Conservation (phyloP, 2,888 invertebrate genomes). For the Anodontia alba region DNA sequence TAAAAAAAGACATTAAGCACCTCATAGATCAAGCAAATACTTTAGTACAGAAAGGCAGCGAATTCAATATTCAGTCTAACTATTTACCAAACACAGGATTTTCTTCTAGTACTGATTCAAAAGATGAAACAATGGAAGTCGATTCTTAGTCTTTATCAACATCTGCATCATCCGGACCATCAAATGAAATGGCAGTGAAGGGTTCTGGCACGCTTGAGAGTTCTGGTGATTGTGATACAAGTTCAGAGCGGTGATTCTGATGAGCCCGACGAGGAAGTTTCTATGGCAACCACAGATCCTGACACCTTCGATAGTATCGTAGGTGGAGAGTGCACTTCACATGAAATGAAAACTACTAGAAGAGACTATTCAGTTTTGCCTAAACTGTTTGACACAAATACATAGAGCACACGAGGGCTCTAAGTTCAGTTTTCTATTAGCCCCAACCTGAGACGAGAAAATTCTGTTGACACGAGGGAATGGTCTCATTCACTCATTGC, state of each 20-base stretch:
- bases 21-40: conserved; percentile 78
- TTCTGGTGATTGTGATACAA: conserved; percentile 81
- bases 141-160: conserved; percentile 47
- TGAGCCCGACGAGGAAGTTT: conserved; percentile 69
- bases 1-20: conserved; percentile 70
- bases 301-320: conserved; percentile 79
- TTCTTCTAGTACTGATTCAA: conserved; percentile 42
- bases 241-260: conserved; percentile 77
- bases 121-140: conserved; percentile 28
- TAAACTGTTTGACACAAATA: conserved; percentile 65
- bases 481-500: conserved; percentile 47
- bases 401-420: conserved; percentile 64
- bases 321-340: conserved; percentile 74
- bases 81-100: conserved; percentile 51
- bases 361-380: conserved; percentile 56
- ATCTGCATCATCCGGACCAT: conserved; percentile 39
- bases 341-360: conserved; percentile 61
- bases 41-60: conserved; percentile 66
- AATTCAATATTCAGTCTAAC: conserved; percentile 42
- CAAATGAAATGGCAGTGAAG: conserved; percentile 52
- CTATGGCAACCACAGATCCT: conserved; percentile 76
- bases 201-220: conserved; percentile 67
- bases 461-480: conserved; percentile 35
- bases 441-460: conserved; percentile 62
- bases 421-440: conserved; percentile 50